Evolutionary conservation across 2,113 vertebrate species (phyloP).

Genomic region (Albula goreensis): DNA sequence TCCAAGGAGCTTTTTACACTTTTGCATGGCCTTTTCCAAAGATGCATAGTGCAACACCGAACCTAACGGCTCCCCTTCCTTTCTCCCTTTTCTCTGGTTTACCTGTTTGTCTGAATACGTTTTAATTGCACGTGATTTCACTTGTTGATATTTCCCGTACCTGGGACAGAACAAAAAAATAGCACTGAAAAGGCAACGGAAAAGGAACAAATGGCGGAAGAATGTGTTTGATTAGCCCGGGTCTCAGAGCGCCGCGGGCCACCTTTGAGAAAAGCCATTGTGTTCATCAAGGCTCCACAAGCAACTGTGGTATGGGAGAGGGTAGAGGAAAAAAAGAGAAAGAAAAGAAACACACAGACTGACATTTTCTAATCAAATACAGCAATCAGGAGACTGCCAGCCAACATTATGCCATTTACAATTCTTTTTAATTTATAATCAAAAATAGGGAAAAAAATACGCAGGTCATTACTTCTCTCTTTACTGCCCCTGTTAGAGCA

Average conservation of each 20-base stretch:
- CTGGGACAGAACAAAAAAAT: slow-evolving; percentile 56
- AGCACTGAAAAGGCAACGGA: slow-evolving; percentile 57
- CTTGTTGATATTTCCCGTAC: slow-evolving; percentile 64
- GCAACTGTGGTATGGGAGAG: slow-evolving; percentile 33
- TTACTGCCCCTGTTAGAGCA: slow-evolving; percentile 94
- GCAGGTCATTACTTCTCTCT: slow-evolving; percentile 95
- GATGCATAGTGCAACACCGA: not conserved
- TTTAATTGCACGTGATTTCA: slow-evolving; percentile 72
- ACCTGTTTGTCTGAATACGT: slow-evolving; percentile 70
- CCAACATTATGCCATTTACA: slow-evolving; percentile 90
- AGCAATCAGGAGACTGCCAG: slow-evolving; percentile 87
- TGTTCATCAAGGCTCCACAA: slow-evolving; percentile 63
- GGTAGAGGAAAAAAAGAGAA: slow-evolving; percentile 50
- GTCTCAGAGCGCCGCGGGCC: slow-evolving; percentile 51
- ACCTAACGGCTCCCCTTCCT: not conserved
- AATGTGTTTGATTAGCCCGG: slow-evolving; percentile 76
- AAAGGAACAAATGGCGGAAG: slow-evolving; percentile 53
- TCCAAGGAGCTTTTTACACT: not conserved
- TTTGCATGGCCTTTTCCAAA: not conserved
- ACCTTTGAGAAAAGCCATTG: slow-evolving; percentile 65
- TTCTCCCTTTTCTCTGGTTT: slow-evolving; percentile 64
- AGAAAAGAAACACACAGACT: slow-evolving; percentile 64
- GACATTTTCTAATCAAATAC: slow-evolving; percentile 81
- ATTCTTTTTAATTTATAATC: slow-evolving; percentile 97
- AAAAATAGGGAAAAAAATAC: slow-evolving; percentile 87